A percentile compares a stretch with the other conserved stretches of the same genome.
phyloP scores from a whole-genome alignment of 2,888 invertebrate species.

The Serripes groenlandicus region DNA sequence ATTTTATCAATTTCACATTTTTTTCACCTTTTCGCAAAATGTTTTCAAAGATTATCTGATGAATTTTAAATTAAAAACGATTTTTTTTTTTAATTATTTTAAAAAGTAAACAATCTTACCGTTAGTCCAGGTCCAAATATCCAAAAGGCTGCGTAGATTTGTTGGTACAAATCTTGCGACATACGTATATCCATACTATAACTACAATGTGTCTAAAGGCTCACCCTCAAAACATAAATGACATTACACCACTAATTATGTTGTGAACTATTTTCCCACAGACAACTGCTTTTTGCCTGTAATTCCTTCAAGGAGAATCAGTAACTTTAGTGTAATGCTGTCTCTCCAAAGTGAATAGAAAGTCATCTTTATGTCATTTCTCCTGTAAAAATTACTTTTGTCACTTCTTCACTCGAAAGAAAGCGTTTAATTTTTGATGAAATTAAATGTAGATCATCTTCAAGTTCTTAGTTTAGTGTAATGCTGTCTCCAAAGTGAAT shows the following conservation, averaged over 20 bases:
- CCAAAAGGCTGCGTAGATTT: slow-evolving; percentile 75
- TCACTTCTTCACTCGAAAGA: not conserved
- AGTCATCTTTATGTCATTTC: no score
- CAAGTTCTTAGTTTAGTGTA: no score
- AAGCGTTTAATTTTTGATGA: no score
- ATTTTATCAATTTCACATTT: not conserved
- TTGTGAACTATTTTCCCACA: not conserved
- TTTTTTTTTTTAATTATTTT: not conserved
- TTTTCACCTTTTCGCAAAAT: not conserved
- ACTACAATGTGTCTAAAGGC: not conserved
- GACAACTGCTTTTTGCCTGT: slow-evolving; percentile 1
- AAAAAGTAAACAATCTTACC: slow-evolving; percentile 66
- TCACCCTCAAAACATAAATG: slow-evolving; percentile 3
- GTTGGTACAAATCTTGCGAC: slow-evolving; percentile 72
- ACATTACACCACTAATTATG: slow-evolving; percentile 8
- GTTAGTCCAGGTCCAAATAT: slow-evolving; percentile 74
- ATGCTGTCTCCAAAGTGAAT: no score
- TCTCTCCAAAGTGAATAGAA: no score
- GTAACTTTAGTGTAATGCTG: not conserved
- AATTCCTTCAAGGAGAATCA: not conserved
- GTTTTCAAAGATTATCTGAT: not conserved
- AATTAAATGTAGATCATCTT: no score
- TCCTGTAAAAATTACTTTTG: no score
- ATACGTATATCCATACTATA: slow-evolving; percentile 56
- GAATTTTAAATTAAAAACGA: not conserved